Conservation (phyloP, 1,140 invertebrate genomes). For the Chironomus striatipennis region DNA sequence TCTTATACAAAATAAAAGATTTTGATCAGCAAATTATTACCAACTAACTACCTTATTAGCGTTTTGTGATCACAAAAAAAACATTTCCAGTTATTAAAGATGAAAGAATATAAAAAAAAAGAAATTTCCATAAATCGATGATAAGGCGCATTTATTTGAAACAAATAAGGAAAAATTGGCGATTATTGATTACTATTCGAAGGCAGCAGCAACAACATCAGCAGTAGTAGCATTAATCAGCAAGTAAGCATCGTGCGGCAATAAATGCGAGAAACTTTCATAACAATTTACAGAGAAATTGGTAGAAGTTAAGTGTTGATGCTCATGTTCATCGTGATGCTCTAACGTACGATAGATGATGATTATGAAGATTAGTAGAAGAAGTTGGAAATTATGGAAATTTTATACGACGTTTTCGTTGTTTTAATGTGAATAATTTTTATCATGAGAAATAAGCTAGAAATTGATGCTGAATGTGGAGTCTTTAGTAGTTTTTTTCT, state of each 20-base stretch:
- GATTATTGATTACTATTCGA: slow-evolving; percentile 9
- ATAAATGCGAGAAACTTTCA: slow-evolving; percentile 4
- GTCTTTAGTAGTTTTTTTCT: too few species aligned
- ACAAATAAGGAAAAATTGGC: slow-evolving; percentile 22
- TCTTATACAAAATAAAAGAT: neutral
- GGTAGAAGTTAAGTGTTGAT: too few species aligned
- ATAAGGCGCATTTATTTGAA: neutral
- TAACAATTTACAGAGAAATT: neutral
- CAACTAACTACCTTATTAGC: slow-evolving; percentile 13
- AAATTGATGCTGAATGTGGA: too few species aligned
- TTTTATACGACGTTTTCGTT: too few species aligned
- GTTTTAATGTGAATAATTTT: too few species aligned
- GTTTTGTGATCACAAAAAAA: neutral
- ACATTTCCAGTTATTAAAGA: neutral
- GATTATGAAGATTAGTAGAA: too few species aligned
- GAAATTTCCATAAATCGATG: slow-evolving; percentile 5
- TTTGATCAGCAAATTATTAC: slow-evolving; percentile 8
- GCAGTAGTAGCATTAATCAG: neutral
- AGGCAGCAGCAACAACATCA: neutral
- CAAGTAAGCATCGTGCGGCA: neutral
- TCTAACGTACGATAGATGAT: too few species aligned
- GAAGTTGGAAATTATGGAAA: too few species aligned
- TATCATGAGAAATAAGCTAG: too few species aligned
- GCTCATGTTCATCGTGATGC: too few species aligned
- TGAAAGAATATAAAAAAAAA: neutral